Conservation (phyloP, 2,888 invertebrate species). For the Drosophila cognata region DNA sequence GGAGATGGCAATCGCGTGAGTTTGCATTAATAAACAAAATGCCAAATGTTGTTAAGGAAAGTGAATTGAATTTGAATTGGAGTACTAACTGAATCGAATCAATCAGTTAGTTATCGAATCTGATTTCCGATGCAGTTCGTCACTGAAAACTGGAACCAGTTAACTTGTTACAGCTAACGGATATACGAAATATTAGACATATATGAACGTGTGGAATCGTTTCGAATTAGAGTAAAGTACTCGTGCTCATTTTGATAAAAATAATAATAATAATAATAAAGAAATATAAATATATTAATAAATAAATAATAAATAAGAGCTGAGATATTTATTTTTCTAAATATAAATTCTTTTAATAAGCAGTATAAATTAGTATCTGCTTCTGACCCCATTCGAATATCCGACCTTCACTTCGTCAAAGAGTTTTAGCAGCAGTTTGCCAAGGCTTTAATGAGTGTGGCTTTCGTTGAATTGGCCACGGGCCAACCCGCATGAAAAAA, state of each 20-base stretch:
- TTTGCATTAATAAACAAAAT: not conserved
- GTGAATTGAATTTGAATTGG: conserved; percentile 7
- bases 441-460: conserved; percentile 8
- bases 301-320: not conserved
- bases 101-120: not conserved
- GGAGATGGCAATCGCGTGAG: conserved; percentile 13
- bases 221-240: not conserved
- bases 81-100: not conserved
- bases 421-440: conserved; percentile 20
- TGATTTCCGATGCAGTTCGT: not conserved
- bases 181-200: not conserved
- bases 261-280: too few species aligned
- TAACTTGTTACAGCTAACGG: not conserved
- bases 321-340: not conserved
- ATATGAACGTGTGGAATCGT: not conserved
- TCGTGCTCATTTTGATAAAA: not conserved
- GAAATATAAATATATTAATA: too few species aligned
- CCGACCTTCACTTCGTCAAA: too few species aligned
- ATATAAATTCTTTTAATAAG: not conserved
- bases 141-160: not conserved
- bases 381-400: not conserved
- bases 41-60: conserved; percentile 5
- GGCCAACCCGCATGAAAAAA: conserved; percentile 29
- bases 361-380: not conserved
- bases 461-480: conserved; percentile 27